These are phyloP conservation scores for Ophion ellenae DNA, from an alignment of 2,888 invertebrate genomes.

Conservation along the genomic window DNA sequence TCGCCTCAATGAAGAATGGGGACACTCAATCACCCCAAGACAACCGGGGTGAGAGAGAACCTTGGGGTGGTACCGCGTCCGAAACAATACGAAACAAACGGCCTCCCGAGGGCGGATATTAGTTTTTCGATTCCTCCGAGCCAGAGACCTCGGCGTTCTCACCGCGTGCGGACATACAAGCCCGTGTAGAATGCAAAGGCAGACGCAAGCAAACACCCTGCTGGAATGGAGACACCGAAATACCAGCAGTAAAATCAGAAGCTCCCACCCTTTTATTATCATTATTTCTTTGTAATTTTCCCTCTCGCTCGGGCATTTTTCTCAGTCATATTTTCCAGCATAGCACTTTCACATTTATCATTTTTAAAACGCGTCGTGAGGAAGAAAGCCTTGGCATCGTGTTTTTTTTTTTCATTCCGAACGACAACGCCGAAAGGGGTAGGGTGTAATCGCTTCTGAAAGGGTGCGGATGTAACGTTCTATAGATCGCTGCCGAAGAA, in stretches of 20 bases:
- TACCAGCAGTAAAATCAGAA: constrained; percentile 59
- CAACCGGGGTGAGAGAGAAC: constrained; percentile 71
- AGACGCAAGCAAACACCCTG: constrained; percentile 7
- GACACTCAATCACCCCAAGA: constrained; percentile 83
- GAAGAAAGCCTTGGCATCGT: constrained; percentile 62
- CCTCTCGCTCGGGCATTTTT: constrained; percentile 77
- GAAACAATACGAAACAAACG: constrained; percentile 84
- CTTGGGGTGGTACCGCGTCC: constrained; percentile 67
- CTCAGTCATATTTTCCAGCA: constrained; percentile 81
- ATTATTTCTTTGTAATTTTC: constrained; percentile 62
- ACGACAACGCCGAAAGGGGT: constrained; percentile 47
- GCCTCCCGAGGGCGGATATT: constrained; percentile 82
- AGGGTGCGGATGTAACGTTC: constrained; percentile 54
- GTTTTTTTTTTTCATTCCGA: constrained; percentile 32
- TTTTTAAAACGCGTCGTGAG: constrained; percentile 79
- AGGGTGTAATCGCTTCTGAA: constrained; percentile 45
- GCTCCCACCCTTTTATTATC: constrained; percentile 50
- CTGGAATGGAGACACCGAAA: constrained; percentile 48
- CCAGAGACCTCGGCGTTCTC: constrained; percentile 71
- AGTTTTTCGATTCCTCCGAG: constrained; percentile 82
- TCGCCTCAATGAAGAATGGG: constrained; percentile 80
- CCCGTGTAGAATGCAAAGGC: constrained; percentile 25
- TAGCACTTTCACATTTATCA: constrained; percentile 83
- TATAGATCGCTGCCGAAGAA: constrained; percentile 52
- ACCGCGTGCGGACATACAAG: constrained; percentile 37